Conservation (phyloP, 2,888 invertebrate genomes). For the Danaus chrysippus region DNA sequence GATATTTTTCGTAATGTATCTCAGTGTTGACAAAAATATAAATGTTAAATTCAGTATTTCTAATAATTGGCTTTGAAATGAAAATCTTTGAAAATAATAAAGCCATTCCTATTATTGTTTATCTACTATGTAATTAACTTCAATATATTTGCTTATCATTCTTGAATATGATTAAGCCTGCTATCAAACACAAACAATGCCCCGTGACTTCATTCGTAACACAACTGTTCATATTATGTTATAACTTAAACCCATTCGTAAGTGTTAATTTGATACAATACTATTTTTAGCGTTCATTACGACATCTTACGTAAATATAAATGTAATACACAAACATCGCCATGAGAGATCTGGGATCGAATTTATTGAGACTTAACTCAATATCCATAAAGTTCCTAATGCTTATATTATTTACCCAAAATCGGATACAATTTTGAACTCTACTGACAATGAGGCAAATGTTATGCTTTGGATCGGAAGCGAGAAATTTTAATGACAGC, state of each 20-base stretch:
- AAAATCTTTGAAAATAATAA: no score
- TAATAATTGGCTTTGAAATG: no score
- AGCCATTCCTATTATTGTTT: no score
- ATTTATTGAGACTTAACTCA: slow-evolving; percentile 62
- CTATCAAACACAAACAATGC: background rate
- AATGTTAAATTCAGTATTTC: no score
- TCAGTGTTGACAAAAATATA: no score
- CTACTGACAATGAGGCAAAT: slow-evolving; percentile 9
- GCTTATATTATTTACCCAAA: slow-evolving; percentile 5
- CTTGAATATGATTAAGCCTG: no score
- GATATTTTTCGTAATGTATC: no score
- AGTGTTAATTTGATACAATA: slow-evolving; percentile 25
- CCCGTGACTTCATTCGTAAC: background rate
- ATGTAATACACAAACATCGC: slow-evolving; percentile 50
- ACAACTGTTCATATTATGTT: background rate
- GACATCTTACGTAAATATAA: slow-evolving; percentile 38
- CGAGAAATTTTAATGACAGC: no score
- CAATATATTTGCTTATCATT: no score
- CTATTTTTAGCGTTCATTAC: slow-evolving; percentile 30
- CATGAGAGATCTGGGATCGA: slow-evolving; percentile 58
- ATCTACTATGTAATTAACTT: no score
- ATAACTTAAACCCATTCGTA: slow-evolving; percentile 4
- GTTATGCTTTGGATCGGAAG: no score
- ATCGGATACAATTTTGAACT: slow-evolving; percentile 11
- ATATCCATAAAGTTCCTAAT: slow-evolving; percentile 36